Conservation (phyloP, 2,797 vertebrate genomes). For the Antennarius maculatus region DNA sequence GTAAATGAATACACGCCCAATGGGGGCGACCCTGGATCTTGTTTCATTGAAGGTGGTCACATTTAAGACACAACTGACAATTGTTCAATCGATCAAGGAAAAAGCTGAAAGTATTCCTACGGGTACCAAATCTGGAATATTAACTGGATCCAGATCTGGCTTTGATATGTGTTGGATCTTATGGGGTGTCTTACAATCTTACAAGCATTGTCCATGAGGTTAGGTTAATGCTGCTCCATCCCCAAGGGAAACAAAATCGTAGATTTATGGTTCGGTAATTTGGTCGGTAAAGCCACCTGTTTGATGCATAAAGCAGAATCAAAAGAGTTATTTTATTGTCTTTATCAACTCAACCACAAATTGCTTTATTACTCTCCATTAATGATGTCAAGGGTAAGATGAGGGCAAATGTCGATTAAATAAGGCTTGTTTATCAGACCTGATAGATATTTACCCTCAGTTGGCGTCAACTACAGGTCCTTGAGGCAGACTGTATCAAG, state of each 20-base stretch:
- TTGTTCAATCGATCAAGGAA: not conserved
- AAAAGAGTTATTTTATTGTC: conserved; percentile 2
- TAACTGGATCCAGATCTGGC: too few relatives aligned
- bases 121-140: too few relatives aligned
- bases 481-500: too few relatives aligned
- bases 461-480: not conserved
- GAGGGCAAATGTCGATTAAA: not conserved
- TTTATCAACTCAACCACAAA: not conserved
- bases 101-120: not conserved
- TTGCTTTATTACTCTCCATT: conserved; percentile 3
- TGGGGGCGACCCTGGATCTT: not conserved
- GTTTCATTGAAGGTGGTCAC: conserved; percentile 13
- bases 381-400: not conserved
- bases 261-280: not conserved
- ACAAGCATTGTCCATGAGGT: too few relatives aligned
- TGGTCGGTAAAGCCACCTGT: not conserved
- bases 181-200: too few relatives aligned
- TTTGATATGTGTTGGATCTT: too few relatives aligned
- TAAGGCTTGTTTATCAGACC: not conserved
- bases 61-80: conserved; percentile 2
- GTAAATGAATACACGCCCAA: conserved; percentile 21
- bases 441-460: not conserved
- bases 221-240: too few relatives aligned
- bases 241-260: not conserved
- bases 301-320: not conserved